phyloP scores from a whole-genome alignment of 1,140 invertebrate genomes.

The Bactericera cockerelli region DNA sequence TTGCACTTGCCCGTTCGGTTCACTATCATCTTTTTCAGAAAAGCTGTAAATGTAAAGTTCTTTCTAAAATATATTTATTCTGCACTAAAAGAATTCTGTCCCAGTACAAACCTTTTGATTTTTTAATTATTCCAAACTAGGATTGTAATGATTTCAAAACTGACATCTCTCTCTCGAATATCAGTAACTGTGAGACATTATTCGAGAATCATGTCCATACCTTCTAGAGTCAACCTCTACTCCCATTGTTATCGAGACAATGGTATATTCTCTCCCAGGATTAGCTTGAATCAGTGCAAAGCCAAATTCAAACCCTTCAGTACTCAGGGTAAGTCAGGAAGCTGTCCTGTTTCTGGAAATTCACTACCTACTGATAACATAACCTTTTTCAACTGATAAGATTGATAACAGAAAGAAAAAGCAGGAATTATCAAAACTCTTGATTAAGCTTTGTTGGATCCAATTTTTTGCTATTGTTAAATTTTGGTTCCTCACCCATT shows the following conservation, averaged over 20 bases:
- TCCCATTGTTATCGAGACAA: neutral
- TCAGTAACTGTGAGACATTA: neutral
- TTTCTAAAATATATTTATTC: neutral
- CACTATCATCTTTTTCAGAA: neutral
- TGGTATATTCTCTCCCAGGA: no score
- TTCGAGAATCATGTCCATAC: constrained; percentile 3
- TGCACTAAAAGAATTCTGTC: neutral
- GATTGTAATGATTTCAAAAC: neutral
- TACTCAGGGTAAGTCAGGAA: neutral
- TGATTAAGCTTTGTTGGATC: neutral
- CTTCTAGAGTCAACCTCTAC: neutral
- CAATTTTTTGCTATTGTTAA: neutral
- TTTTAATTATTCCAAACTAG: neutral
- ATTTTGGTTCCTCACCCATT: neutral
- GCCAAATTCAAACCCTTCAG: neutral
- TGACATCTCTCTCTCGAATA: neutral
- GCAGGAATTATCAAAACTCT: neutral
- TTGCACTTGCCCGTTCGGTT: neutral
- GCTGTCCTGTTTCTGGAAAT: neutral
- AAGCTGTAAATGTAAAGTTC: neutral
- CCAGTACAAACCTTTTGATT: neutral
- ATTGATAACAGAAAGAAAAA: neutral
- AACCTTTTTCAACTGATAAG: neutral
- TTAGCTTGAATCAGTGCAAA: neutral
- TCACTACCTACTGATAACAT: neutral